Evolutionary conservation across 2,888 invertebrate species (phyloP).

Genomic region (Nomada hirtipes): DNA sequence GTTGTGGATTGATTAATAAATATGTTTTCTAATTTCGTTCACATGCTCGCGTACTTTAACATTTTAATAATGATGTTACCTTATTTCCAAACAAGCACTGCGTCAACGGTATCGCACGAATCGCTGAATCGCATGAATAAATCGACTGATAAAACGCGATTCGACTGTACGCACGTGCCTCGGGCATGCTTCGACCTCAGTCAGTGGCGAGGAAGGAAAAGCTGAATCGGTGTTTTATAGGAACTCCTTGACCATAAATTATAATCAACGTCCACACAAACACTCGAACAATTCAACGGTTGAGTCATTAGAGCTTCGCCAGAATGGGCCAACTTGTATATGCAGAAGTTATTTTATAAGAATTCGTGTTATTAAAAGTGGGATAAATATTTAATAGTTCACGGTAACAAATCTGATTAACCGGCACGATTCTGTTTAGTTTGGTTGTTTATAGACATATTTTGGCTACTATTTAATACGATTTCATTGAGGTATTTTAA

Average conservation of each 20-base stretch:
- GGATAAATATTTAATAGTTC: conserved; percentile 27
- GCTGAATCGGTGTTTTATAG: conserved; percentile 72
- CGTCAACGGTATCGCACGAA: not conserved
- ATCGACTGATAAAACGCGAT: conserved; percentile 3
- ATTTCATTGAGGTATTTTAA: conserved; percentile 38
- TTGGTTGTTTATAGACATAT: not conserved
- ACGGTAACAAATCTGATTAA: conserved; percentile 42
- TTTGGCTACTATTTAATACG: conserved; percentile 16
- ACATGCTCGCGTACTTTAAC: not conserved
- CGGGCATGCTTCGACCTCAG: not conserved
- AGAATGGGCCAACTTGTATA: conserved; percentile 19
- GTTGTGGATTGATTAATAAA: too few relatives aligned
- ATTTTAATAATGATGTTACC: too few relatives aligned
- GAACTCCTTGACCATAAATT: conserved; percentile 76
- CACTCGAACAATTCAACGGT: conserved; percentile 71
- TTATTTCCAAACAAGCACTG: not conserved
- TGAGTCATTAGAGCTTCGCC: conserved; percentile 73
- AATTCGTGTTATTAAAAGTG: conserved; percentile 47
- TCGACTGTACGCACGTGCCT: not conserved
- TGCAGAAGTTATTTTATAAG: conserved; percentile 3
- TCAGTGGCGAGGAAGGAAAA: conserved; percentile 49
- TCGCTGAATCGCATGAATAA: not conserved
- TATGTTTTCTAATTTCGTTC: not conserved
- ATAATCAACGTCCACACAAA: conserved; percentile 79
- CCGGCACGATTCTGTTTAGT: not conserved